Conservation (phyloP, 2,888 invertebrate genomes). For the Argyra leucocephala region DNA sequence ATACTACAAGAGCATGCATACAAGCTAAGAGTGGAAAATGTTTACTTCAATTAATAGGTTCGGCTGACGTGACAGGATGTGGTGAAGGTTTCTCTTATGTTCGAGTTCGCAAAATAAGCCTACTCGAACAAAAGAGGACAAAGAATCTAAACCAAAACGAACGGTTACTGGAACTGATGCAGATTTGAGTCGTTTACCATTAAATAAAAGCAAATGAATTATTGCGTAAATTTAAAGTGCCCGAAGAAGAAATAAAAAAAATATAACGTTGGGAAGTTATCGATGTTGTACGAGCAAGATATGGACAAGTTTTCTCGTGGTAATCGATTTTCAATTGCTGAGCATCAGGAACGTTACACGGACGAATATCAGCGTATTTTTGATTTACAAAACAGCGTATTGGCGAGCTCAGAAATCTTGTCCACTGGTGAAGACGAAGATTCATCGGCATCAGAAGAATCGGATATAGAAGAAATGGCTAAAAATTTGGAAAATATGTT, state of each 20-base stretch:
- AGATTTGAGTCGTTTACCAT: slow-evolving; percentile 84
- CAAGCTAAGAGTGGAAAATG: slow-evolving; percentile 98
- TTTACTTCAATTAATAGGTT: slow-evolving; percentile 87
- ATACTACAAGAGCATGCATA: slow-evolving; percentile 94
- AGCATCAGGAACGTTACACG: slow-evolving; percentile 96
- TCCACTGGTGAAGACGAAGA: slow-evolving; percentile 96
- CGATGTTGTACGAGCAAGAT: slow-evolving; percentile 95
- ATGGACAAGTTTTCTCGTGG: slow-evolving; percentile 99
- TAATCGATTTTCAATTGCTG: slow-evolving; percentile 94
- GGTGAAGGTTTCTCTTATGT: slow-evolving; percentile 98
- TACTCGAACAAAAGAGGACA: slow-evolving; percentile 79
- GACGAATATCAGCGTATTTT: slow-evolving; percentile 98
- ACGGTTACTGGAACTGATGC: slow-evolving; percentile 98
- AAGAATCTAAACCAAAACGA: slow-evolving; percentile 82
- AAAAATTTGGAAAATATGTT: slow-evolving; percentile 97
- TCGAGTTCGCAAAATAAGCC: slow-evolving; percentile 97
- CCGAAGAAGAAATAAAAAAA: slow-evolving; percentile 92
- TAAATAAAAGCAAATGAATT: slow-evolving; percentile 96
- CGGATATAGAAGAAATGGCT: slow-evolving; percentile 95
- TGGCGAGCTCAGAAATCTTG: slow-evolving; percentile 83
- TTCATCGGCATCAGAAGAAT: slow-evolving; percentile 85
- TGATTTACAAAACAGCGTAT: slow-evolving; percentile 90
- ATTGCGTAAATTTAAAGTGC: slow-evolving; percentile 90
- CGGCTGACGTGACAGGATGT: slow-evolving; percentile 89
- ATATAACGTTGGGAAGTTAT: slow-evolving; percentile 93